Conservation (phyloP, 2,113 vertebrate species). For the Sinosuthora webbiana region DNA sequence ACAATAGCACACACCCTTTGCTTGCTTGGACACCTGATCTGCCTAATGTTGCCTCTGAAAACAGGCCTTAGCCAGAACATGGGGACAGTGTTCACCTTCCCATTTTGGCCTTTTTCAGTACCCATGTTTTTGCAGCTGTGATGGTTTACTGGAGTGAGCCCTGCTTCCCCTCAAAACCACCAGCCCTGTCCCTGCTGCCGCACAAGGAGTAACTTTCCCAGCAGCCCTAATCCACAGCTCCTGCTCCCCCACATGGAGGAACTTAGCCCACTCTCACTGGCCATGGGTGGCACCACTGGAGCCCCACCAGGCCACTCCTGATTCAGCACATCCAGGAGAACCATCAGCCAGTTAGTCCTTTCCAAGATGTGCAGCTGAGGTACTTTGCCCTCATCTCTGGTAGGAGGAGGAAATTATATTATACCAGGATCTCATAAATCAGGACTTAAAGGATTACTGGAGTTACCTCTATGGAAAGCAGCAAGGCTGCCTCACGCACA, state of each 20-base stretch:
- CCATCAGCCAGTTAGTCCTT: neutral
- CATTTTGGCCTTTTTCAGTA: neutral
- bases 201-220: neutral
- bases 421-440: neutral
- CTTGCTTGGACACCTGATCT: slow-evolving; percentile 64
- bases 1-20: slow-evolving; percentile 64
- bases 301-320: neutral
- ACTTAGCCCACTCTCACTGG: neutral
- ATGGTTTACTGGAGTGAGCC: neutral
- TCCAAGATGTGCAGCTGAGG: neutral
- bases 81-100: neutral
- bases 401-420: neutral
- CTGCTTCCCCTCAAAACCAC: neutral
- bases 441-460: neutral
- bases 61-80: slow-evolving; percentile 14
- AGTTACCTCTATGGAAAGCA: neutral
- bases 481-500: neutral
- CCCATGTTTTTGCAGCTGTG: neutral
- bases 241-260: neutral
- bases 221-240: neutral
- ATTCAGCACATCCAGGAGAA: neutral
- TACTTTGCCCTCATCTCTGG: neutral
- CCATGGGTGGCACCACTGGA: fast-evolving
- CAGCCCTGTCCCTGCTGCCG: neutral
- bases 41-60: slow-evolving; percentile 64